phyloP scores from a whole-genome alignment of 2,113 vertebrate species.

The Actenoides hombroni region DNA sequence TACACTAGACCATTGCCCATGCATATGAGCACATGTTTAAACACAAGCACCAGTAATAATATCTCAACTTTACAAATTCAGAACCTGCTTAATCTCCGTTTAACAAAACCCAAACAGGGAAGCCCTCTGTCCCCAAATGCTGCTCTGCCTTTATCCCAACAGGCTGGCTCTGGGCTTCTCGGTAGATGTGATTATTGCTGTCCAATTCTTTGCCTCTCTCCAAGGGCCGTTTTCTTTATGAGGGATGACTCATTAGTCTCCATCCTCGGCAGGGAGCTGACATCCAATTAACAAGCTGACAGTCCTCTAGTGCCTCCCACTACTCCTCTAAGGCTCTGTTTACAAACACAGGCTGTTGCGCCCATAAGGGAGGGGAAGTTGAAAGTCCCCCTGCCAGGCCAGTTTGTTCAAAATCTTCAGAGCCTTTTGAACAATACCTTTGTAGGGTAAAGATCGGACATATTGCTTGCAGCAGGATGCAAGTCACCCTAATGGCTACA shows the following conservation, averaged over 20 bases:
- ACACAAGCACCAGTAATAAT: background rate
- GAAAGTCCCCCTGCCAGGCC: conserved; percentile 73
- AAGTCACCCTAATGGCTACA: conserved; percentile 57
- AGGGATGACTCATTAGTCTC: conserved; percentile 76
- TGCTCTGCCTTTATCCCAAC: conserved; percentile 67
- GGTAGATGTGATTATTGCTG: conserved; percentile 60
- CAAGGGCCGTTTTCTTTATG: background rate
- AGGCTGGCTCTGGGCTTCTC: conserved; percentile 56
- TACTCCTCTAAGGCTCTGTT: conserved; percentile 77
- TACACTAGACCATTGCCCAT: background rate
- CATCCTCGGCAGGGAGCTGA: conserved; percentile 69
- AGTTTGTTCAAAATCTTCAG: conserved; percentile 73
- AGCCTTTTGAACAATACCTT: conserved; percentile 71
- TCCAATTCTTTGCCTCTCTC: conserved; percentile 51
- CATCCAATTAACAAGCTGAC: conserved; percentile 82
- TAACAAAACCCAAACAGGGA: conserved; percentile 7
- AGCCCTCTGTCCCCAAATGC: conserved; percentile 61
- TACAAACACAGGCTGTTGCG: conserved; percentile 82
- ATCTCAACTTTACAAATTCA: conserved; percentile 18
- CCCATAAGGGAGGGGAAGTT: conserved; percentile 63
- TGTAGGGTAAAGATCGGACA: conserved; percentile 63
- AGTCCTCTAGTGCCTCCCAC: conserved; percentile 70
- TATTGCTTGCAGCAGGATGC: conserved; percentile 67
- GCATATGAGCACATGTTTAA: background rate
- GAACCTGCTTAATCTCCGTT: conserved; percentile 52